phyloP scores from a whole-genome alignment of 1,140 invertebrate species.

The Steinernema feltiae region DNA sequence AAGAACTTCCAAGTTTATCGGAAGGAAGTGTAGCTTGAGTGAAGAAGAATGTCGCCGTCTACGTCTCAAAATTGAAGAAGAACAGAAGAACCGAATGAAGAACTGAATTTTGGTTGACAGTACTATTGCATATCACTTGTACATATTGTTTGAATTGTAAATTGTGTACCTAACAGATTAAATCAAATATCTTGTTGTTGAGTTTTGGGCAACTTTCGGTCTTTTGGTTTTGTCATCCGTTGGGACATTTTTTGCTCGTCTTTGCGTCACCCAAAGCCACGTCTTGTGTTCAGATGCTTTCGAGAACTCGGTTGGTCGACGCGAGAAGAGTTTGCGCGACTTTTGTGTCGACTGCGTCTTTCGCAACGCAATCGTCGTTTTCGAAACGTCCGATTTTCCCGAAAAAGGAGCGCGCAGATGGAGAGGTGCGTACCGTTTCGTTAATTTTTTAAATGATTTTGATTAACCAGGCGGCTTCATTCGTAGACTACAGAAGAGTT shows the following conservation, averaged over 20 bases:
- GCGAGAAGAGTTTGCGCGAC: neutral
- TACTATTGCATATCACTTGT: neutral
- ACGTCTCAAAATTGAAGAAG: constrained; percentile 28
- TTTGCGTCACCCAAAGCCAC: too few relatives aligned
- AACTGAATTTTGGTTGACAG: neutral
- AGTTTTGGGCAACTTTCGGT: too few relatives aligned
- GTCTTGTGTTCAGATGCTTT: neutral
- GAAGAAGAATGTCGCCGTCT: constrained; percentile 33
- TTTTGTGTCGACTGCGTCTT: constrained; percentile 12
- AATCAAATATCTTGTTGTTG: too few relatives aligned
- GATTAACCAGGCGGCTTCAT: constrained; percentile 46
- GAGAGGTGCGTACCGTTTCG: constrained; percentile 25
- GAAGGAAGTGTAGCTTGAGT: constrained; percentile 12
- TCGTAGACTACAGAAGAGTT: constrained; percentile 62
- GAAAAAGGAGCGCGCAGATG: constrained; percentile 27
- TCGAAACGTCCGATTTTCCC: constrained; percentile 25
- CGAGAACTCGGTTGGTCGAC: neutral
- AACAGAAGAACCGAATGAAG: constrained; percentile 21
- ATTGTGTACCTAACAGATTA: too few relatives aligned
- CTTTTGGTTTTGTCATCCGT: too few relatives aligned
- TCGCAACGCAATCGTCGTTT: constrained; percentile 15
- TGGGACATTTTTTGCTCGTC: too few relatives aligned
- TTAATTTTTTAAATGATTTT: constrained; percentile 15
- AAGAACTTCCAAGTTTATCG: constrained; percentile 19
- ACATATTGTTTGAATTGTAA: too few relatives aligned